Evolutionary conservation across 2,888 invertebrate species (phyloP).

Genomic region (Liopterus haemorrhoidalis): DNA sequence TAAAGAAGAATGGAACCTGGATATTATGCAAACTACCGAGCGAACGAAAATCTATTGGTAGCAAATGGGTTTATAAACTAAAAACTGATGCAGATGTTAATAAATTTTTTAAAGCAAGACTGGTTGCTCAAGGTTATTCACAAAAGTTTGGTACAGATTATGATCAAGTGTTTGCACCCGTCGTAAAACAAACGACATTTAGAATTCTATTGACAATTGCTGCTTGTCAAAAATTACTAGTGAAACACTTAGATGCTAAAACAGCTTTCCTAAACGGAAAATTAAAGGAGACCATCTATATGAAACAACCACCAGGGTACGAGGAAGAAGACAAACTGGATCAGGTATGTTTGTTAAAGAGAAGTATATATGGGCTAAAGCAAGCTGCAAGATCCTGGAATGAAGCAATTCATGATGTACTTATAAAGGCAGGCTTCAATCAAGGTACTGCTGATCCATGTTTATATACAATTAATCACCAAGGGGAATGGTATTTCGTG

Average conservation of each 20-base stretch:
- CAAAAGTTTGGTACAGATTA: conserved; percentile 32
- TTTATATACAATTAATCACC: conserved; percentile 2
- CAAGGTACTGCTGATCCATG: conserved; percentile 11
- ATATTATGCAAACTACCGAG: conserved; percentile 2
- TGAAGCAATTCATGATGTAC: no score
- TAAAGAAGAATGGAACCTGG: conserved; percentile 2
- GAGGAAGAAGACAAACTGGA: not conserved
- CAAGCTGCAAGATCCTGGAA: conserved; percentile 2
- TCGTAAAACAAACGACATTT: conserved; percentile 28
- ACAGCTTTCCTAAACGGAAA: conserved; percentile 34
- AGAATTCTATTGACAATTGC: conserved; percentile 25
- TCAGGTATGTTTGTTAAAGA: not conserved
- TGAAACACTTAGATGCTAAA: conserved; percentile 6
- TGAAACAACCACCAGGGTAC: conserved; percentile 13
- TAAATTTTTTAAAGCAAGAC: conserved; percentile 22
- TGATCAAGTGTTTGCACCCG: conserved; percentile 32
- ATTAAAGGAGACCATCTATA: conserved; percentile 12
- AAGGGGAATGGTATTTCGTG: not conserved
- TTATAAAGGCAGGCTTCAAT: not conserved
- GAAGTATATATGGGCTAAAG: conserved; percentile 4
- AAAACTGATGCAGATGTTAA: conserved; percentile 27
- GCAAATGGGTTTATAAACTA: conserved; percentile 30
- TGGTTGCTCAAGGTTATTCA: conserved; percentile 32
- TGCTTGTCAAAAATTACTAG: conserved; percentile 10
- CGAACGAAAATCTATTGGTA: conserved; percentile 11